phyloP scores from a whole-genome alignment of 2,888 invertebrate genomes.

The Antheraea assamensis region DNA sequence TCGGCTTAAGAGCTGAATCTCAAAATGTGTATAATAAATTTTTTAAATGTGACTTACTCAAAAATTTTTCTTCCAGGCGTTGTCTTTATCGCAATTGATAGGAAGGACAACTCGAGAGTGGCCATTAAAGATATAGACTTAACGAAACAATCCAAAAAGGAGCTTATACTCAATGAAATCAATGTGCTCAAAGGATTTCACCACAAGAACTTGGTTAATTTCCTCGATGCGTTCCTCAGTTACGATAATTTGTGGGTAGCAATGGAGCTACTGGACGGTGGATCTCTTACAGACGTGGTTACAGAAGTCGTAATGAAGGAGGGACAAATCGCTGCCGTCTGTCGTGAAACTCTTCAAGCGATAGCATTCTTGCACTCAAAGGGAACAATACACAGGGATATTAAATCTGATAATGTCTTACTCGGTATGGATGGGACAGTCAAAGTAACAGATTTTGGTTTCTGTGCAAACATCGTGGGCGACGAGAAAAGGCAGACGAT shows the following conservation, averaged over 20 bases:
- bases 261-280: slow-evolving; percentile 97
- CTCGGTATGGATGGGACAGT: slow-evolving; percentile 96
- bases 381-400: slow-evolving; percentile 96
- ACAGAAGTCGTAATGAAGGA: slow-evolving; percentile 99
- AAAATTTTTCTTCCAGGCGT: slow-evolving; percentile 82
- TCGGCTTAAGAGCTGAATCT: neutral
- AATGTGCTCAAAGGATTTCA: slow-evolving; percentile 94
- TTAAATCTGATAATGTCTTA: slow-evolving; percentile 98
- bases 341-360: slow-evolving; percentile 92
- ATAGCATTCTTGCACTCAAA: slow-evolving; percentile 94
- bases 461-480: slow-evolving; percentile 97
- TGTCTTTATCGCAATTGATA: slow-evolving; percentile 94
- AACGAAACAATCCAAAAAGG: slow-evolving; percentile 96
- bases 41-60: neutral
- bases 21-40: neutral
- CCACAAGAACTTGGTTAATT: slow-evolving; percentile 98
- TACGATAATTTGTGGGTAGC: slow-evolving; percentile 97
- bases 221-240: slow-evolving; percentile 95
- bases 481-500: slow-evolving; percentile 98
- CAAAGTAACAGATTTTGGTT: slow-evolving; percentile 98
- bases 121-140: slow-evolving; percentile 98
- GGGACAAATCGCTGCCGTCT: slow-evolving; percentile 97
- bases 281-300: slow-evolving; percentile 97
- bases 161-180: slow-evolving; percentile 97
- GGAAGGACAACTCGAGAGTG: slow-evolving; percentile 87